Evolutionary conservation across 2,888 invertebrate genomes (phyloP), one percentile per base, ranked within the genome.

Genomic region (Carcina quercana): DNA sequence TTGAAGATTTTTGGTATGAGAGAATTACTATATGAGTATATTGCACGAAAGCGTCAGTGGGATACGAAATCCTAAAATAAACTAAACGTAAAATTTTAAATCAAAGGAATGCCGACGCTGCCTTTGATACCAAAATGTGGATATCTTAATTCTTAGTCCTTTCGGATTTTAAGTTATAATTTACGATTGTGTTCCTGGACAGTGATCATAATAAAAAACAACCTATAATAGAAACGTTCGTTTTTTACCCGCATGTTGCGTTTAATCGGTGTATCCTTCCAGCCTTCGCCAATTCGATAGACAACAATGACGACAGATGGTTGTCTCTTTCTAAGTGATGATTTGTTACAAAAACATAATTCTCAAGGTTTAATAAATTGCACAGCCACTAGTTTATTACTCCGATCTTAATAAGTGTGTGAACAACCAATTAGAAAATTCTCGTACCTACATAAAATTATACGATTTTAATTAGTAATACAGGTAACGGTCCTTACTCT

Each of bases 91-190:
- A 59, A 58, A 53, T 52, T 51, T 53, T 42, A 56, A 58, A 42
- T 62, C 60, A 61, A 82, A 82, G 63, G 68, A 51, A 61, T 48
- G 60, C 82, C 82, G 80, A 67, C 70, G 60, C 82, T 82, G 80
- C 67, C 70, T 40, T 58, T 59, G 67, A 69, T 62, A 58, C 57
- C 47, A 51, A 59, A 59, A 48, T 52, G 47, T 61, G 57, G 79
- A 83, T 82, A 76, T 78, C 83, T 83, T 73, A 76, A 83, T 83
- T 68, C 55, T 59, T 59, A 63, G 65, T 60, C 60, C 64, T 67
- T 57, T 43, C 45, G 58, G 63, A 63, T 64, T 64, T 67, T 78
- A 79, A 80, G 80, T 80, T 80, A 82, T 82, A 82, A 79, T 80
- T 80, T 82, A 82, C 70, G 74, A 71, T 72, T 68, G 66, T 64